Base-by-base conservation (phyloP, 2,888 invertebrate genomes). In the Temnothorax unifasciatus region DNA sequence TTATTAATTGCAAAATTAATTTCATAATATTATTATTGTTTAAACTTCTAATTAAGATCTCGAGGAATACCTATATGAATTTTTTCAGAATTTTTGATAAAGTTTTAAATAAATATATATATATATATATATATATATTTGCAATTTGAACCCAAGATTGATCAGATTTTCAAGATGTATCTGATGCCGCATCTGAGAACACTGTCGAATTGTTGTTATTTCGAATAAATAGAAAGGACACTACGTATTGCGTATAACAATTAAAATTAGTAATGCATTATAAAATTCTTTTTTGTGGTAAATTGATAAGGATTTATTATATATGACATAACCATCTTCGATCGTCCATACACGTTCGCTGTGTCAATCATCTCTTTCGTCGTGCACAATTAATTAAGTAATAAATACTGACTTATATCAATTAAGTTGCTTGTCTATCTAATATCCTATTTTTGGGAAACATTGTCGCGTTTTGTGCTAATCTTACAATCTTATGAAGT, bases 361-460 rank as follows among this genome's bases (percentile, higher is more conserved):
- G 44, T 44, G 25, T 68, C 50, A 81, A 75, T 66, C 63, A 82
- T 34, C 29, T 34, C 29, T 34, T 9, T 57, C 8, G 21, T 54
- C 57, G 44, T 41, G 50, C 38, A 25, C 63, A 52, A n/a, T 59
- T 47, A 21, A 71, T 59, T 47, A 21, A 71, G 25, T 61, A 76
- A 92, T 90, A 91, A 93, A 92, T 93, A 93, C 90, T 92, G 89
- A 90, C 86, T 90, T 88, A 88, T 86, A 89, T 89, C 85, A 88
- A 89, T 89, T 84, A 88, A 79, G 73, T 88, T 79, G 29, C 18
- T 81, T 71, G 44, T 77, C 77, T 76, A 77, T 85, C 86, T 92
- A 92, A 92, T 91, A 87, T 91, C 90, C 91, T 90, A 91, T 91
- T 92, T 92, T 92, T 91, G 91, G 88, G 91, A 90, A 83, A 89